Base-by-base conservation (phyloP, 23 tunicate species). In the Ascidia mentula region DNA sequence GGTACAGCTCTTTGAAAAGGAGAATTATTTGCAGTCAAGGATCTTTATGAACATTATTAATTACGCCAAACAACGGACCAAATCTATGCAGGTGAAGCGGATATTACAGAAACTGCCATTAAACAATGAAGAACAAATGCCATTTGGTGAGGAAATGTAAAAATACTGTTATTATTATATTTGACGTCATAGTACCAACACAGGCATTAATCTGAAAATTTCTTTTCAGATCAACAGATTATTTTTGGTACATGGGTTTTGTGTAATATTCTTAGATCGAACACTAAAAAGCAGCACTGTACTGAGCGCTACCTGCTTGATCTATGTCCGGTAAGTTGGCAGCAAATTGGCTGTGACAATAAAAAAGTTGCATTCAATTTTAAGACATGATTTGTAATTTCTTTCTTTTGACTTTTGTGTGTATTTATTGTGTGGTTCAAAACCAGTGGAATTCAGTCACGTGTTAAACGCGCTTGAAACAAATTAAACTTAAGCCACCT, bases 311-410 rank as follows among this genome's bases (percentile, higher is more conserved):
- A 71, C 32, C 39, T 71, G 74, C 39, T 71, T 71, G 74, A 71
- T 71, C 39, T 71, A 31, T 71, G 35, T 36, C 74, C 74, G 74
- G 74, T 71, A 71, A 71, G 74, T 36, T 53, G 65, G 65, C 38
- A 33, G 8, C 30, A 36, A 33, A 36, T 71, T 71, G 38, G 39
- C 1, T 71, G 39, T 30, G 39, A 33, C 39, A 36, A 17, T 71
- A 18, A 18, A 71, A 4, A 53, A 36, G 8, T 71, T 71, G 74
- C 6, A 71, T 36, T 71, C 38, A 71, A 12, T 71, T 12, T 53
- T 53, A 53, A n/a, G n/a, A n/a, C n/a, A n/a, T n/a, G n/a, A n/a
- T n/a, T n/a, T n/a, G n/a, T n/a, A n/a, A 30, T 71, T 71, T 71
- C n/a, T n/a, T n/a, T n/a, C n/a, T n/a, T n/a, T n/a, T n/a, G n/a